phyloP scores from a whole-genome alignment of 1,140 invertebrate genomes.

The Pteromalus puparum region DNA sequence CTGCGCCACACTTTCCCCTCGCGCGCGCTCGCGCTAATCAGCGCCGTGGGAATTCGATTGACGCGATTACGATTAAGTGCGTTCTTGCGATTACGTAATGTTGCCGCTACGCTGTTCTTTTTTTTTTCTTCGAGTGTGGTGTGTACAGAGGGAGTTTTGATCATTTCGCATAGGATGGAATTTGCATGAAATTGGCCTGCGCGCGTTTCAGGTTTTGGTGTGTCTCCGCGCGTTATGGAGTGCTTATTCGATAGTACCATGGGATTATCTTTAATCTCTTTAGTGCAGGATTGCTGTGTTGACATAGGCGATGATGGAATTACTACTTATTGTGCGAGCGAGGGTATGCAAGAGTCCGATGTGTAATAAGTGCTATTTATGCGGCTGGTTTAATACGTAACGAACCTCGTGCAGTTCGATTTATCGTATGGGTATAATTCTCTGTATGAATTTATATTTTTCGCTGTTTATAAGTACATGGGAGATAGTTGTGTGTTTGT shows the following conservation, averaged over 20 bases:
- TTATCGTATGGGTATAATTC: not conserved
- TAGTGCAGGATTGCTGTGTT: not conserved
- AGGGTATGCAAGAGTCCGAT: no score
- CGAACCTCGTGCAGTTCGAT: not conserved
- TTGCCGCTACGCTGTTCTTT: not conserved
- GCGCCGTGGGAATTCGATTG: slow-evolving; percentile 29
- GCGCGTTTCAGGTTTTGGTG: not conserved
- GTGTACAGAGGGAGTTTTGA: not conserved
- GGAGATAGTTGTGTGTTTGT: no score
- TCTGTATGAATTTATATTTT: no score
- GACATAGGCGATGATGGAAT: not conserved
- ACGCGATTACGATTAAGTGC: slow-evolving; percentile 21
- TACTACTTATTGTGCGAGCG: not conserved
- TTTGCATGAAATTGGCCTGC: not conserved
- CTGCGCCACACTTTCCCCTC: not conserved
- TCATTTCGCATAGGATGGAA: no score
- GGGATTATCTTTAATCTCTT: not conserved
- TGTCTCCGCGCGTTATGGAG: not conserved
- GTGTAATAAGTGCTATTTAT: no score
- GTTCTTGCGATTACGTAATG: not conserved
- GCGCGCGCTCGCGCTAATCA: not conserved
- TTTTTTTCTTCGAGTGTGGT: not conserved
- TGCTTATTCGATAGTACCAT: not conserved
- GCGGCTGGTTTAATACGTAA: not conserved
- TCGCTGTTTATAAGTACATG: no score